A percentile compares a stretch with the other conserved stretches of the same genome.
Evolutionary conservation across 2,888 invertebrate genomes (phyloP).

Genomic region (Drosophila bunnanda): DNA sequence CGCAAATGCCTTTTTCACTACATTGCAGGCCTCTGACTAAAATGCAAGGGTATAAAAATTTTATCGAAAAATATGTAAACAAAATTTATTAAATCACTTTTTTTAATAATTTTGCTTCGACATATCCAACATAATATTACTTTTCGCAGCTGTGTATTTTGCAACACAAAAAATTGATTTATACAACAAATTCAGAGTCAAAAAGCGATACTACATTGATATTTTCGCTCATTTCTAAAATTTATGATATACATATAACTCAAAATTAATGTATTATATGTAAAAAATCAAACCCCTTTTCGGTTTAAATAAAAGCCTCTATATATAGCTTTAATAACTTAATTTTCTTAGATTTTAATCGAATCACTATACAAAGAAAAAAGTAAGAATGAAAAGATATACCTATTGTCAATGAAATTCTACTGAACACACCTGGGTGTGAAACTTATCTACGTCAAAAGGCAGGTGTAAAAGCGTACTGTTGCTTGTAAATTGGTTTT

Average conservation of each 20-base stretch:
- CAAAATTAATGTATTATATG: not conserved
- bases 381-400: not conserved
- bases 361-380: not conserved
- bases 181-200: not conserved
- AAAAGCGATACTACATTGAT: not conserved
- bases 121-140: not conserved
- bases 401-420: not conserved
- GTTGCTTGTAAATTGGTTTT: not conserved
- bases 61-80: not conserved
- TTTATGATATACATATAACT: not conserved
- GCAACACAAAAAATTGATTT: not conserved
- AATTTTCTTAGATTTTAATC: not conserved
- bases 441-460: not conserved
- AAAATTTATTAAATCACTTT: not conserved
- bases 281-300: not conserved
- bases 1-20: too few relatives aligned
- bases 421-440: not conserved
- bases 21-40: too few relatives aligned
- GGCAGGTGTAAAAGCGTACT: not conserved
- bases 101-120: not conserved
- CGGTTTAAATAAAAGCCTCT: not conserved
- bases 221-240: not conserved
- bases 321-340: not conserved
- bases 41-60: too few relatives aligned
- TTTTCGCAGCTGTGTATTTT: too few relatives aligned